Percentiles rank a stretch among this genome's conserved stretches.
phyloP scores from a whole-genome alignment of 2,113 vertebrate species.

The Eonycteris spelaea region DNA sequence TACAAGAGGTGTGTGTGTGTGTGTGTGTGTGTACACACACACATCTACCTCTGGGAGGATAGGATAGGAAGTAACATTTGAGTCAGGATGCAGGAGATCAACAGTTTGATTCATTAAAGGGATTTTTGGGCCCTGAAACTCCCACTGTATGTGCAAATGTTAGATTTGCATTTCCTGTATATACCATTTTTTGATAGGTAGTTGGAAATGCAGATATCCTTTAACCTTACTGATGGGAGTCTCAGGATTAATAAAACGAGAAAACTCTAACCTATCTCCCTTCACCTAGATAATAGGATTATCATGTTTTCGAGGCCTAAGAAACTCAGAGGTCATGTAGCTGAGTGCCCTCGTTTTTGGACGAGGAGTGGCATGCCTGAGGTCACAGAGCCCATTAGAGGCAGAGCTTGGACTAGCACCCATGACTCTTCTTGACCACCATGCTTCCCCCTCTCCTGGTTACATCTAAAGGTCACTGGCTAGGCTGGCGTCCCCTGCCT shows the following conservation, averaged over 20 bases:
- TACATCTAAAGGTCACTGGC: neutral
- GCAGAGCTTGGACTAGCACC: neutral
- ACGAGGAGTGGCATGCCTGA: neutral
- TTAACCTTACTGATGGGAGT: neutral
- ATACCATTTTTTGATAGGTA: neutral
- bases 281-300: neutral
- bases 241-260: neutral
- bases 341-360: neutral
- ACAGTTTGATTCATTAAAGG: neutral
- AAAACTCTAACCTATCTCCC: neutral
- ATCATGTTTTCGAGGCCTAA: neutral
- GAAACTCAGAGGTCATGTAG: neutral
- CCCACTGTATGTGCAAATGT: neutral
- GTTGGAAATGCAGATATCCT: neutral
- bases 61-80: neutral
- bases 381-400: neutral
- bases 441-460: neutral
- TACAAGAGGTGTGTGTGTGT: too few relatives aligned
- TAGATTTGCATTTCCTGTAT: neutral
- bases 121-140: neutral
- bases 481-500: neutral
- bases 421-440: neutral
- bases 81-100: neutral
- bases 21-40: too few relatives aligned
- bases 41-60: neutral